Conservation (phyloP, 1,140 invertebrate genomes). For the Patella vulgata region DNA sequence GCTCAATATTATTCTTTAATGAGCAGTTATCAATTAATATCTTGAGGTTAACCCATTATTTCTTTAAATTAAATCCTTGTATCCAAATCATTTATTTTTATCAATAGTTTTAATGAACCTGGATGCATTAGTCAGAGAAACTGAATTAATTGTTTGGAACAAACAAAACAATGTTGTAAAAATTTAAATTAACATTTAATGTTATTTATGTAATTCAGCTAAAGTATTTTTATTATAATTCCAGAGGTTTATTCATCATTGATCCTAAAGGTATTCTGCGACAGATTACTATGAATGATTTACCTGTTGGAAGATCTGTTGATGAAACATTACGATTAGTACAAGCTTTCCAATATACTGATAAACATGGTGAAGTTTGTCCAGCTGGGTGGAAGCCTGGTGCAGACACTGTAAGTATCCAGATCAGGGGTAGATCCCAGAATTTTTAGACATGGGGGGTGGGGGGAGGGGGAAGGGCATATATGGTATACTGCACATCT, state of each 20-base stretch:
- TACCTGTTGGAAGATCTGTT: slow-evolving; percentile 81
- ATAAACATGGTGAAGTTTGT: slow-evolving; percentile 84
- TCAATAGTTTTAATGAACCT: no score
- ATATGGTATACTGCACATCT: background rate
- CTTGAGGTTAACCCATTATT: no score
- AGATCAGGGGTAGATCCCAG: background rate
- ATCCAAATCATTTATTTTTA: no score
- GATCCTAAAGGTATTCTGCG: slow-evolving; percentile 74
- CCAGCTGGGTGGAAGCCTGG: slow-evolving; percentile 74
- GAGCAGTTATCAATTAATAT: no score
- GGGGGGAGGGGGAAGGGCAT: slow-evolving; percentile 5
- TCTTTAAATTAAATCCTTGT: no score
- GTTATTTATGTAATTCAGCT: no score
- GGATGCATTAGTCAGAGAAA: no score
- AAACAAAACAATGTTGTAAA: no score
- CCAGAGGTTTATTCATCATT: slow-evolving; percentile 78
- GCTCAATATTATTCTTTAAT: no score
- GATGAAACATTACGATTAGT: slow-evolving; percentile 91
- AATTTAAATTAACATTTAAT: no score
- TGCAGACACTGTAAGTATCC: slow-evolving; percentile 75
- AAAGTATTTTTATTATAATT: slow-evolving; percentile 30
- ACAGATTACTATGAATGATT: slow-evolving; percentile 79
- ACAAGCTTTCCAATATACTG: slow-evolving; percentile 93
- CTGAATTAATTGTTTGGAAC: no score
- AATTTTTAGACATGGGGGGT: no score